Conservation (phyloP, 2,113 vertebrate genomes). For the Tricholaema leucomelas region DNA sequence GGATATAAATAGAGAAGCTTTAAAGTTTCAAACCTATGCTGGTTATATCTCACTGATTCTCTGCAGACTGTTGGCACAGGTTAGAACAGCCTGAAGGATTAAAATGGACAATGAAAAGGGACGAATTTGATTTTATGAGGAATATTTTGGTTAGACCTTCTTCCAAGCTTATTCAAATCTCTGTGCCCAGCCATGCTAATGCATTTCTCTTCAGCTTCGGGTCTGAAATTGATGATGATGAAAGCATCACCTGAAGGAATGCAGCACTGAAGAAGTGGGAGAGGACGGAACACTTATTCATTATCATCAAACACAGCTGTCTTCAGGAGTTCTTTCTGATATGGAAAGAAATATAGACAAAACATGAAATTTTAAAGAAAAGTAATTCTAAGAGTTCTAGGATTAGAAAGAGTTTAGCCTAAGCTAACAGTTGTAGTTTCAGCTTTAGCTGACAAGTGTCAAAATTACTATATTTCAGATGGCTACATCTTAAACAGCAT, state of each 20-base stretch:
- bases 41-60: not conserved
- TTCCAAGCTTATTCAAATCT: not conserved
- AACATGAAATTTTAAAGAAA: not conserved
- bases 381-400: not conserved
- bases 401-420: not conserved
- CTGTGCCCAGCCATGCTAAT: not conserved
- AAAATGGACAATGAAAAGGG: not conserved
- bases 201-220: not conserved
- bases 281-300: not conserved
- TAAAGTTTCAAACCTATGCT: not conserved
- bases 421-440: not conserved
- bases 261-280: not conserved
- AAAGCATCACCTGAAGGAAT: slow-evolving; percentile 35
- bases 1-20: not conserved
- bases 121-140: not conserved
- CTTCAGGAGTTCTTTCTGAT: not conserved
- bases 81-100: not conserved
- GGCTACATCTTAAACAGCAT: too few relatives aligned
- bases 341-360: not conserved
- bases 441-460: not conserved
- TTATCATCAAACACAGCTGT: slow-evolving; percentile 3
- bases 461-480: too few relatives aligned
- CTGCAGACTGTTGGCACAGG: not conserved
- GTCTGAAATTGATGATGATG: slow-evolving; percentile 9
- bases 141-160: not conserved